These are phyloP conservation scores for Isurus oxyrinchus DNA, from an alignment of 2,113 vertebrate species.

Conservation along the genomic window DNA sequence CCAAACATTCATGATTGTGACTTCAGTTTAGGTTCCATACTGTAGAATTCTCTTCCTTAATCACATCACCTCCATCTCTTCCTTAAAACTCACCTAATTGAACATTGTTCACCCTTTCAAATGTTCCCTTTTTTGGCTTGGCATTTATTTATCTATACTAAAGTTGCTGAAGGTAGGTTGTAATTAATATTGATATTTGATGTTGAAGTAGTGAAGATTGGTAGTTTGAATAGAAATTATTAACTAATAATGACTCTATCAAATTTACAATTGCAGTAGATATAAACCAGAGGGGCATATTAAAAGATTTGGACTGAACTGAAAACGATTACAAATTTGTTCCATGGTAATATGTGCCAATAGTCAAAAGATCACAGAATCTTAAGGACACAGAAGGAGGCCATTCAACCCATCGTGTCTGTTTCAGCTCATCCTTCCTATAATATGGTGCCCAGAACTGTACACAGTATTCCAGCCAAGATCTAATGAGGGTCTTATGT, in stretches of 20 bases:
- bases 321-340: not conserved
- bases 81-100: not conserved
- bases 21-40: no score
- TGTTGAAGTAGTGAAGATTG: not conserved
- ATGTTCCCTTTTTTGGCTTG: not conserved
- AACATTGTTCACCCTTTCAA: no score
- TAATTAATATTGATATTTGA: not conserved
- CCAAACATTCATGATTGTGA: no score
- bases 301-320: not conserved
- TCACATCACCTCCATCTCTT: not conserved
- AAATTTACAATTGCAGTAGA: not conserved
- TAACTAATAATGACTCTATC: not conserved
- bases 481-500: no score
- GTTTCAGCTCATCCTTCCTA: no score
- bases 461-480: no score
- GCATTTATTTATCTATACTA: not conserved
- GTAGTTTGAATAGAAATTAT: not conserved
- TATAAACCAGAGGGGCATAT: not conserved
- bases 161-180: not conserved
- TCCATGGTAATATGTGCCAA: not conserved
- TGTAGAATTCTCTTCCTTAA: no score
- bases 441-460: no score
- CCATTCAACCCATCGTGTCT: no score
- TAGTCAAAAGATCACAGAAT: not conserved
- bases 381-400: no score